Evolutionary conservation across 2,113 vertebrate species (phyloP), one percentile per base, ranked within the genome.

Genomic region (Dasyornis broadbenti): DNA sequence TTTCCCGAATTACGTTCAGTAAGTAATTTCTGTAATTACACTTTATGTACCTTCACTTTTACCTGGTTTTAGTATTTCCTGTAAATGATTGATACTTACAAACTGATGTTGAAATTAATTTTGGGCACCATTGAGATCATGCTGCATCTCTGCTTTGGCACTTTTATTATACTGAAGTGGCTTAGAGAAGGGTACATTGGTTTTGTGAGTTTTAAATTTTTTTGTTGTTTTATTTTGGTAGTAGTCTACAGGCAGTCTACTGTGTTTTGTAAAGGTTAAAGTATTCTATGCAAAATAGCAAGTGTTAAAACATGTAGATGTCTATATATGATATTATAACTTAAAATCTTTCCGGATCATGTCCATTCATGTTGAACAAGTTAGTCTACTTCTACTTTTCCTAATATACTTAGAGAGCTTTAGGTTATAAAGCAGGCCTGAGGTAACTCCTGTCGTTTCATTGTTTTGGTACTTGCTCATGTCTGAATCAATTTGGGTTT

Each of bases 1-100:
- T 98, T 99, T 57, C 97, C 98, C 53, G 77, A 98, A 18, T 97
- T 99, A 70, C 97, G 96, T 77, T 98, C 97, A 86, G 99, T 99
- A 97, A 98, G 99, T 98, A 93, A 7, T 76, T 39, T 31, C 6
- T 85, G 27, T 80, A 30, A 66, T 37, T 90, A 35, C 5, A 13
- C 3, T 44, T 63, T 13, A 15, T 35, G 3, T 18, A 50, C 60
- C 27, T 53, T 84, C 3, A 3, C 7, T 56, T 17, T 42, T 52
- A 40, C 9, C 21, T 35, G 1, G 7, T 84, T 86, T 59, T 68
- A 66, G 14, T 87, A 44, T 16, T 84, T 27, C 23, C 39, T 12
- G 0, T 61, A 50, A 91, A 78, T 28, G 3, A 50, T 9, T 64
- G 30, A 69, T 61, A 59, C 15, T 40, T 83, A 9, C 0, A 42